Conservation (phyloP, 2,888 invertebrate species). For the Halictus ligatus region DNA sequence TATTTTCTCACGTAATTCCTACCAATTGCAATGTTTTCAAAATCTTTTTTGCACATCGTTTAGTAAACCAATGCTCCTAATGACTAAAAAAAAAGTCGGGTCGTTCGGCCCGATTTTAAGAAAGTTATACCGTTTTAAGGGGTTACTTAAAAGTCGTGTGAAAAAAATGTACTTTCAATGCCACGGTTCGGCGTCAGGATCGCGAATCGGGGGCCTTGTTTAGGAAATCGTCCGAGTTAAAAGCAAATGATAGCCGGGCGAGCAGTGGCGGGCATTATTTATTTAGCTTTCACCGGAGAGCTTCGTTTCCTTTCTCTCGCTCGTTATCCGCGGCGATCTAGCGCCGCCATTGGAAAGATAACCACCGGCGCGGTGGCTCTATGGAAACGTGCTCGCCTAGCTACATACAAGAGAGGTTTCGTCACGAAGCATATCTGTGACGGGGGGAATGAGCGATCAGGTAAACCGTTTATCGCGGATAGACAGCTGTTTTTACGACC, state of each 20-base stretch:
- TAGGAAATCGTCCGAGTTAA: constrained; percentile 26
- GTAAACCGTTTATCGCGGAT: constrained; percentile 36
- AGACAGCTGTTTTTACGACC: constrained; percentile 18
- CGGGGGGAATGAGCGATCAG: constrained; percentile 8
- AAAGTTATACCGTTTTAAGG: too few relatives aligned
- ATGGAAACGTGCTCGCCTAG: constrained; percentile 34
- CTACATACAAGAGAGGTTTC: background rate
- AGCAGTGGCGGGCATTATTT: constrained; percentile 38
- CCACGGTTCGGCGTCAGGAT: too few relatives aligned
- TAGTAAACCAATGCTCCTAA: too few relatives aligned
- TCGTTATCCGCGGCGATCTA: constrained; percentile 48
- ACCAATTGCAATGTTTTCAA: too few relatives aligned
- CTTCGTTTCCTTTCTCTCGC: constrained; percentile 58
- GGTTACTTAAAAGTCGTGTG: too few relatives aligned
- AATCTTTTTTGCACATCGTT: too few relatives aligned
- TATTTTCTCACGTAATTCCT: too few relatives aligned
- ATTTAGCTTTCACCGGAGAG: constrained; percentile 62
- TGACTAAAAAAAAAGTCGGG: too few relatives aligned
- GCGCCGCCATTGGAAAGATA: constrained; percentile 10
- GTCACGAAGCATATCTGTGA: constrained; percentile 6
- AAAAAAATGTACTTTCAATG: too few relatives aligned
- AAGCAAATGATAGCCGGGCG: constrained; percentile 26
- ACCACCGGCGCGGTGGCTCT: too few relatives aligned
- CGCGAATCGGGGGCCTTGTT: background rate
- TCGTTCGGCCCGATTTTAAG: too few relatives aligned